phyloP scores from a whole-genome alignment of 2,888 invertebrate genomes.

The Erebia ligea region DNA sequence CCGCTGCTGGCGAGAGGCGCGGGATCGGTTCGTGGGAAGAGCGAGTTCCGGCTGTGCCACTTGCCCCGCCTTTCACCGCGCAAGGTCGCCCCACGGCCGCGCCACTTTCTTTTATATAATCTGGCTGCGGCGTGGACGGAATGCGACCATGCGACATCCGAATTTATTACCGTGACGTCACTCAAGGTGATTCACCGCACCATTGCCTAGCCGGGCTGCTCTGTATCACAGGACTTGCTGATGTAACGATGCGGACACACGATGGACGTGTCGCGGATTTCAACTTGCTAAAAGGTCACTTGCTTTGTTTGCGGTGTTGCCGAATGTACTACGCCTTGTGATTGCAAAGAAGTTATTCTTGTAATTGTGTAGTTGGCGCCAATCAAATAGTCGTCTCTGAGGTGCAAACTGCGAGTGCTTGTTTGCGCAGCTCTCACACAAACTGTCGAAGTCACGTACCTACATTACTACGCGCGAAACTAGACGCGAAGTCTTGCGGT shows the following conservation, averaged over 20 bases:
- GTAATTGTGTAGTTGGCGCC: too few species aligned
- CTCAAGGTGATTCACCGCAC: conserved; percentile 67
- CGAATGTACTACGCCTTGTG: conserved; percentile 1
- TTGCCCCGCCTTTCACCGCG: conserved; percentile 80
- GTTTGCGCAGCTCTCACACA: too few species aligned
- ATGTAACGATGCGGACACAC: conserved; percentile 26
- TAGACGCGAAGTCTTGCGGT: too few species aligned
- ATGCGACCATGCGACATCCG: conserved; percentile 78
- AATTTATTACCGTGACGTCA: conserved; percentile 78
- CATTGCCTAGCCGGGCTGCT: conserved; percentile 36
- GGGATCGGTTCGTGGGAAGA: conserved; percentile 74
- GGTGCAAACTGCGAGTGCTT: too few species aligned
- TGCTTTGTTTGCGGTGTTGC: conserved; percentile 3
- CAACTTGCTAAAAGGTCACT: conserved; percentile 28
- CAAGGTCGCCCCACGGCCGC: conserved; percentile 79
- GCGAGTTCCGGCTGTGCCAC: conserved; percentile 80
- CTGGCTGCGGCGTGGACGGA: conserved; percentile 59
- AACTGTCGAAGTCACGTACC: too few species aligned
- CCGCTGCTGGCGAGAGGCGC: conserved; percentile 59
- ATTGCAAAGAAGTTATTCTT: background rate
- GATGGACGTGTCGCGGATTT: conserved; percentile 26
- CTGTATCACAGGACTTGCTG: conserved; percentile 33
- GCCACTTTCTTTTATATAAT: conserved; percentile 82
- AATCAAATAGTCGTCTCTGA: too few species aligned
- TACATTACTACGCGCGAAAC: too few species aligned